Evolutionary conservation across 2,888 invertebrate genomes (phyloP).

Genomic region (Apodemia duryi): DNA sequence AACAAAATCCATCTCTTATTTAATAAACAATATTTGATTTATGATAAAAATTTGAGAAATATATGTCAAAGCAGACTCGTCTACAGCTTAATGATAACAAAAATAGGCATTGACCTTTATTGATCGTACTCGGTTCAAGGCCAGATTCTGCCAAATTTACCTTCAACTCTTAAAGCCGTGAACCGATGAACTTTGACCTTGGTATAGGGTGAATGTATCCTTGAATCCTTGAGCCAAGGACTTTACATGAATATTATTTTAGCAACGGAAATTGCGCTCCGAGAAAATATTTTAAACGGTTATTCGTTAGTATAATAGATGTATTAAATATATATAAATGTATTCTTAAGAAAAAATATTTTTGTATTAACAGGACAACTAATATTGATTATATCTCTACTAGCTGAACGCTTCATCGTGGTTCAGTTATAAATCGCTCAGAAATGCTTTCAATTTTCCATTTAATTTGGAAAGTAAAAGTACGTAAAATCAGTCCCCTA

Average conservation of each 20-base stretch:
- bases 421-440: no score
- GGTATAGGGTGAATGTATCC: slow-evolving; percentile 64
- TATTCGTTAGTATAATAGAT: neutral
- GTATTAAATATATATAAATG: no score
- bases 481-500: no score
- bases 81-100: slow-evolving; percentile 23
- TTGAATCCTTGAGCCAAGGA: slow-evolving; percentile 62
- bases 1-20: no score
- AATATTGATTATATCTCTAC: no score
- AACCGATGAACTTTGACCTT: slow-evolving; percentile 73
- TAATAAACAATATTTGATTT: no score
- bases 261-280: neutral
- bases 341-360: no score
- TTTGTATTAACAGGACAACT: no score
- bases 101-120: slow-evolving; percentile 32
- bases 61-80: neutral
- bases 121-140: slow-evolving; percentile 36
- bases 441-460: no score
- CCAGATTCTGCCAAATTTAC: slow-evolving; percentile 34
- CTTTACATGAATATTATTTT: slow-evolving; percentile 31
- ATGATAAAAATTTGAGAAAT: no score
- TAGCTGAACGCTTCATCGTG: no score
- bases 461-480: no score
- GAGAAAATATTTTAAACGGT: neutral
- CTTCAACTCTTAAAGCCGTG: slow-evolving; percentile 42